Evolutionary conservation across 2,888 invertebrate species (phyloP), one percentile per base, ranked within the genome.

Genomic region (Nasonovia ribisnigri): DNA sequence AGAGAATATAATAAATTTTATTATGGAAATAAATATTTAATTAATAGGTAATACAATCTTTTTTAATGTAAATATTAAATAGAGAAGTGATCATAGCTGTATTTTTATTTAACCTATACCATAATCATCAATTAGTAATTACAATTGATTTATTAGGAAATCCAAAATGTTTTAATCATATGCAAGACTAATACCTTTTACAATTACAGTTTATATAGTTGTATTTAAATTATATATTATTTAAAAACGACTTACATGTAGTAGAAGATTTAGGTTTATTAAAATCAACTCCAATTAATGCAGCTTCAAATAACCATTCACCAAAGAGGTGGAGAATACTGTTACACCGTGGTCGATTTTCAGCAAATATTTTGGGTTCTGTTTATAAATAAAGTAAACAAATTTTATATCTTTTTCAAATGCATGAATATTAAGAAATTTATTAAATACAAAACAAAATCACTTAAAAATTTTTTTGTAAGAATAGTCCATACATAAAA

Each of bases 291-390:
- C 98, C 98, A 95, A 99, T 98, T 95, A 99, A 97, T 5, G 99
- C 98, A 11, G 99, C 99, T 96, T 99, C 99, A 95, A 99, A 99
- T 94, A 99, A 96, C 99, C 99, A 99, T 95, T 98, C 98, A 3
- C 99, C 99, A 96, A 99, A 99, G 95, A 99, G 96, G 96, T 99
- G 99, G 94, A 99, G 97, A 95, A 99, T 98, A 95, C 99, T 99
- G 96, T 99, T 99, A 95, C 99, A 99, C 95, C 98, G 98, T 43
- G 99, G 99, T 94, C 93, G 84, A 93, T 90, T 93, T 87, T 93
- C 93, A 67, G 93, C 90, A 90, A 93, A 90, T 90, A 93, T 42
- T 93, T 93, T 93, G 24, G 93, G 93, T 43, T 93, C 93, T 93
- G 24, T 67, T n/a, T 51, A 93, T 57, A 89, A 57, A 11, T 42